phyloP scores from a whole-genome alignment of 2,113 vertebrate species.

The Bettongia penicillata region DNA sequence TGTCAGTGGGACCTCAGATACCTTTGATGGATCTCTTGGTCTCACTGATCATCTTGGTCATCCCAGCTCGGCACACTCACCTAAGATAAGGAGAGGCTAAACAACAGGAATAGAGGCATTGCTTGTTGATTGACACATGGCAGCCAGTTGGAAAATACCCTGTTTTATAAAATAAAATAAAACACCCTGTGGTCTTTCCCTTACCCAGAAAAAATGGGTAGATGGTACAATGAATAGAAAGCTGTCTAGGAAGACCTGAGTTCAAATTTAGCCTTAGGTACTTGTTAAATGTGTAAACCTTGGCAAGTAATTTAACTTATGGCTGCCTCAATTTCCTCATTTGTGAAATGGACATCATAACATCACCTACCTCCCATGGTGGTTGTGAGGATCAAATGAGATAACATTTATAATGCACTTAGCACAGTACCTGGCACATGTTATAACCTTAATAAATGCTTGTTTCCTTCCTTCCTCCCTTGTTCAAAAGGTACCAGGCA shows the following conservation, averaged over 20 bases:
- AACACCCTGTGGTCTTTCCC: neutral
- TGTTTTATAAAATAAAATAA: no score
- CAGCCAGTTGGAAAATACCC: neutral
- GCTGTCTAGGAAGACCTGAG: neutral
- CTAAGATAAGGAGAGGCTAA: neutral
- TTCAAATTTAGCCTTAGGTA: neutral
- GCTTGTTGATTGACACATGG: neutral
- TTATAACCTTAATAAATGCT: neutral
- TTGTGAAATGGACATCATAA: neutral
- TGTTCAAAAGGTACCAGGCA: neutral
- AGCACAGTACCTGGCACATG: neutral
- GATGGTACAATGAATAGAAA: neutral
- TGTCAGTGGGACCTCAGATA: neutral
- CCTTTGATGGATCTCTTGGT: neutral
- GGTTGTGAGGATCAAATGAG: neutral
- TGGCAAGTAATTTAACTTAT: neutral
- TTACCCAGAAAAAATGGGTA: neutral
- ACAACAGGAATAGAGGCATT: neutral
- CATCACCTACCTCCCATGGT: neutral
- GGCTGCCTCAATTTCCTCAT: neutral
- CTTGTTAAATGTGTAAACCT: neutral
- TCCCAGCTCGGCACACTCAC: neutral
- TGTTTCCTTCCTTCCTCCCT: neutral
- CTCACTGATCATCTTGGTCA: neutral
- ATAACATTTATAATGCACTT: neutral